Conservation (phyloP, 2,797 vertebrate genomes). For the Bradypodion pumilum region DNA sequence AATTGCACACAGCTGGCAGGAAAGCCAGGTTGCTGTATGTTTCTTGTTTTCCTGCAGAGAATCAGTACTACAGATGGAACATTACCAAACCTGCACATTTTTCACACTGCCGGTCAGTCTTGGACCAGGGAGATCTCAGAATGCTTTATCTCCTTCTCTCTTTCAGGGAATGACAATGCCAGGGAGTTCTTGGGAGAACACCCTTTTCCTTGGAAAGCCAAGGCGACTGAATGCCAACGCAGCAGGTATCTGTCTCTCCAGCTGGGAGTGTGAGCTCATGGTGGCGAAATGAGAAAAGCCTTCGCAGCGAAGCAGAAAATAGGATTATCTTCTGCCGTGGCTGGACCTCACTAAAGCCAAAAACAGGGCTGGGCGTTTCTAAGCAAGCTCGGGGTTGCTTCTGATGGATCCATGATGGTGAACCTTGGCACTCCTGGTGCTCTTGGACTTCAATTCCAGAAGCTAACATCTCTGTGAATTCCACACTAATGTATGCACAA, state of each 20-base stretch:
- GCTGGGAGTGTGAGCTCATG: constrained; percentile 11
- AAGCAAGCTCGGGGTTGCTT: constrained; percentile 41
- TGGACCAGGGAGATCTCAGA: background rate
- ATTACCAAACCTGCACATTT: rapidly evolving
- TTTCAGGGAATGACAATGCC: constrained; percentile 12
- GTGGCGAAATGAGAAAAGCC: background rate
- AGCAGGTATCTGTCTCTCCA: constrained; percentile 39
- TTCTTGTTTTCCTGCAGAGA: background rate
- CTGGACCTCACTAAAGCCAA: background rate
- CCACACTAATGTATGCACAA: too few relatives aligned
- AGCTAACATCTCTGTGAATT: too few relatives aligned
- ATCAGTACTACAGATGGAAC: rapidly evolving
- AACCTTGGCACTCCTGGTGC: too few relatives aligned
- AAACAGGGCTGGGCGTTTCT: constrained; percentile 35
- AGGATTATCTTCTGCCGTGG: constrained; percentile 35
- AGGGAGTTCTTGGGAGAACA: constrained; percentile 29
- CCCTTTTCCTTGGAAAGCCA: background rate
- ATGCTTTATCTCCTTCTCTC: background rate
- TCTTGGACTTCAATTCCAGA: too few relatives aligned
- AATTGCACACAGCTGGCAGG: background rate
- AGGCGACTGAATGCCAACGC: background rate
- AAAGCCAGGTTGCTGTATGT: background rate
- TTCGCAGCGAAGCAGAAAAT: constrained; percentile 61
- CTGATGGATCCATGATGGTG: too few relatives aligned
- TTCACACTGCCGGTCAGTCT: rapidly evolving